Evolutionary conservation across 1,140 invertebrate species (phyloP), one percentile per base, ranked within the genome.

Genomic region (Anastrepha obliqua): DNA sequence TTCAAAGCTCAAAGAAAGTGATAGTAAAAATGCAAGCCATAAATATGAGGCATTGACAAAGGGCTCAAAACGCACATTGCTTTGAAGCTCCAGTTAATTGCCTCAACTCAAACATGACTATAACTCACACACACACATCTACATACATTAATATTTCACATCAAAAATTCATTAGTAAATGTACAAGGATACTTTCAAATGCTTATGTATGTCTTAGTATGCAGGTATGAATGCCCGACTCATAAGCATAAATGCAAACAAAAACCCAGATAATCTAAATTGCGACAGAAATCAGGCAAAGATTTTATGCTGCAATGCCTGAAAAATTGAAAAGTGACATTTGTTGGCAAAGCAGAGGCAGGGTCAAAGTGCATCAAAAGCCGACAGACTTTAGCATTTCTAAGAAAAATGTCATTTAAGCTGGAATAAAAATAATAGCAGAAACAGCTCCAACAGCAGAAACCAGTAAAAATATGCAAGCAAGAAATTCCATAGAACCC

Each of bases 321-420:
- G 44, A 47, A 9, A 81, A 55, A 81, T 81, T 81, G 44, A 55
- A 81, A 81, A 81, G 8, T 17, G 47, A 9, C 74, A 47, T 55
- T 42, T 42, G 42, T 15, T 42, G 74, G n/a, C 11, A 17, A 44
- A 39, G 7, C 74, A 47, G 74, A 58, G 74, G 47, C 74, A 58
- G 47, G 74, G 74, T 81, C 42, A 81, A 81, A 81, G 74, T 51
- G 74, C 74, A 81, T 81, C 47, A 55, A 81, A 55, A 51, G 74
- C 55, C 74, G 74, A 81, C 74, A 55, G 47, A 81, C 74, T 55
- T 81, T 58, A 55, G 47, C 6, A 29, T 55, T 81, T 7, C 7
- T 55, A 9, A 55, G 74, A 20, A 81, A 81, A 81, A 29, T 55
- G 44, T 55, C 74, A 81, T 81, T 81, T 55, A 55, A 55, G 74